Percentiles rank a stretch among this genome's conserved stretches.
These are phyloP conservation scores for Stenotaenia linearis DNA, from an alignment of 2,888 invertebrate species.

Conservation along the genomic window DNA sequence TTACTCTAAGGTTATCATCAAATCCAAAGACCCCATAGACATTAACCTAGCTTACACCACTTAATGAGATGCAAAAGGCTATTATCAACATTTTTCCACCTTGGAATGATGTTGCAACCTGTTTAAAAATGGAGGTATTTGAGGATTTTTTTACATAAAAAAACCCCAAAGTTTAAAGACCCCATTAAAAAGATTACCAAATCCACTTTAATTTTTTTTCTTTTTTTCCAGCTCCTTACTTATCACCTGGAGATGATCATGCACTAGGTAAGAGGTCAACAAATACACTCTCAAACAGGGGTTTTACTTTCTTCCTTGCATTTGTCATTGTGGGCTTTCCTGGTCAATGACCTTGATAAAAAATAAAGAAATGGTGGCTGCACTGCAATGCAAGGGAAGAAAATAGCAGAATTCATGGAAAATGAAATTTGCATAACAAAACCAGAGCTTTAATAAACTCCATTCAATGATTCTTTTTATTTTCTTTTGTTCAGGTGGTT, in stretches of 20 bases:
- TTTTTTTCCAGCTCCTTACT: slow-evolving; percentile 61
- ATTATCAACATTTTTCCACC: too few relatives aligned
- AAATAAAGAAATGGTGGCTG: background rate
- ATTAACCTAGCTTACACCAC: too few relatives aligned
- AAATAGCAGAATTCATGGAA: background rate
- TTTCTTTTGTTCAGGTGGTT: background rate
- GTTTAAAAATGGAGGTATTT: background rate
- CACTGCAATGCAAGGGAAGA: background rate
- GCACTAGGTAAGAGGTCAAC: slow-evolving; percentile 26
- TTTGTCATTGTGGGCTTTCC: slow-evolving; percentile 8
- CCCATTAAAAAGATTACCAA: background rate
- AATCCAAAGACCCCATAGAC: too few relatives aligned
- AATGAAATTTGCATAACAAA: background rate
- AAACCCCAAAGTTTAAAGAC: background rate
- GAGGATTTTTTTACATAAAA: too few relatives aligned
- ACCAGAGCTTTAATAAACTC: background rate
- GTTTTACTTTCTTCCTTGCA: slow-evolving; percentile 12
- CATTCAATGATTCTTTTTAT: background rate
- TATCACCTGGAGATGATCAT: slow-evolving; percentile 38
- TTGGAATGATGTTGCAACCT: background rate
- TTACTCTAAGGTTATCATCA: too few relatives aligned
- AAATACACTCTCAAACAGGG: background rate
- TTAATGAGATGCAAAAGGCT: too few relatives aligned
- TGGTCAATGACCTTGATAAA: background rate
- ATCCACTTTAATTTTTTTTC: slow-evolving; percentile 40